Conservation (phyloP, 2,797 vertebrate species). For the Ciconia nigra region DNA sequence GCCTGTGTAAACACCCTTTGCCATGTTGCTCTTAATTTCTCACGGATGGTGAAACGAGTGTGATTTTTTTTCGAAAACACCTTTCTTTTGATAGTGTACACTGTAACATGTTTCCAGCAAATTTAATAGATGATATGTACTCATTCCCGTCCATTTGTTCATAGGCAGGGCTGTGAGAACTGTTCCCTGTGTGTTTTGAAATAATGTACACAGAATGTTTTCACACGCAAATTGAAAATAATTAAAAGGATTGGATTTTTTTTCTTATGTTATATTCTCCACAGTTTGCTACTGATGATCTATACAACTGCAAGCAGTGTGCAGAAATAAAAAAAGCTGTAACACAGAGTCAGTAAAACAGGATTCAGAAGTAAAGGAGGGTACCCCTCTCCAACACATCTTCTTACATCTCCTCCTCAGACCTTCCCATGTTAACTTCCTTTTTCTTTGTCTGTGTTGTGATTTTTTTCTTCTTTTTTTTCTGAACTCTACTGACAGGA, state of each 20-base stretch:
- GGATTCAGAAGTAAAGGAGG: background rate
- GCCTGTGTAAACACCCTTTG: slow-evolving; percentile 59
- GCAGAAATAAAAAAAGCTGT: background rate
- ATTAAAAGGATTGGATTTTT: background rate
- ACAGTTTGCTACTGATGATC: background rate
- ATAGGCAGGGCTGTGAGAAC: background rate
- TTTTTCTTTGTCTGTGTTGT: background rate
- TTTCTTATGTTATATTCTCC: background rate
- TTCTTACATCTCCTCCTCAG: background rate
- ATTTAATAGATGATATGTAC: background rate
- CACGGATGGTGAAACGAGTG: background rate
- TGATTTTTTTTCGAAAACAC: background rate
- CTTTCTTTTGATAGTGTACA: background rate
- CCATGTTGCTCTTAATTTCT: slow-evolving; percentile 38
- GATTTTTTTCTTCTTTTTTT: background rate
- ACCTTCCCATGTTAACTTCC: background rate
- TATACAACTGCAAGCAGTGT: background rate
- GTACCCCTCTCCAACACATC: background rate
- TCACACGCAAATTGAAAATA: background rate
- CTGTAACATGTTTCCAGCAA: background rate
- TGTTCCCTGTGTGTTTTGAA: background rate
- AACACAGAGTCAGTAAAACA: background rate
- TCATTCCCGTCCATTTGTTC: background rate
- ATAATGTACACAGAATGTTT: background rate
- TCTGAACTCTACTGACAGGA: background rate